Evolutionary conservation across 2,888 invertebrate species (phyloP).

Genomic region (Protonemura montana): DNA sequence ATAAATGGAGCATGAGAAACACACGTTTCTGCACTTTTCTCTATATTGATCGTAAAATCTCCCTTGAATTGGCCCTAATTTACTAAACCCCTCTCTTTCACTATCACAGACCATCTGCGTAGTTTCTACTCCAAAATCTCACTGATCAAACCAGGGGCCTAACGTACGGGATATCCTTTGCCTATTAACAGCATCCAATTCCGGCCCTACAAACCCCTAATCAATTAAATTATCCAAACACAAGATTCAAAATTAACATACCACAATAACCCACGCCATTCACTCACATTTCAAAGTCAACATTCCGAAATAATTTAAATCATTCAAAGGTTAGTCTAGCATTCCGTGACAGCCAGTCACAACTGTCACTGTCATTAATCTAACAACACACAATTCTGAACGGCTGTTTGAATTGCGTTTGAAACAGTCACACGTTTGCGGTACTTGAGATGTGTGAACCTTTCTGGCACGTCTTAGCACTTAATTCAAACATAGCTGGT

Average conservation of each 20-base stretch:
- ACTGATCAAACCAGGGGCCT: neutral
- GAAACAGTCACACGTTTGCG: neutral
- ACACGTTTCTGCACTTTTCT: neutral
- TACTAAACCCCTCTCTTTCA: no score
- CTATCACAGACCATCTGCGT: neutral
- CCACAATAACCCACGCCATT: neutral
- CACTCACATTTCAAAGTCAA: neutral
- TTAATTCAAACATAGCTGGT: slow-evolving; percentile 16
- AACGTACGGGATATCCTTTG: neutral
- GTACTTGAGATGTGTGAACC: neutral
- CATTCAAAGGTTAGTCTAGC: neutral
- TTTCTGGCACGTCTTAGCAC: slow-evolving; percentile 9
- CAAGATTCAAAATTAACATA: neutral
- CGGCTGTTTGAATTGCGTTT: neutral
- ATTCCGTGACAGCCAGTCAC: neutral
- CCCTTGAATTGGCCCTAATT: neutral
- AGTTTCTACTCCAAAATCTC: no score
- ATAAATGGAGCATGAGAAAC: neutral
- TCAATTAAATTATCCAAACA: slow-evolving; percentile 5
- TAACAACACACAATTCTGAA: neutral
- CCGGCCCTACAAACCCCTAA: neutral
- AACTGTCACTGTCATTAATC: neutral
- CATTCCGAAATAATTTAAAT: neutral
- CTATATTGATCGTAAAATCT: neutral
- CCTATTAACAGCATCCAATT: neutral